Evolutionary conservation across 2,113 vertebrate species (phyloP), one percentile per base, ranked within the genome.

Genomic region (Notechis scutatus): DNA sequence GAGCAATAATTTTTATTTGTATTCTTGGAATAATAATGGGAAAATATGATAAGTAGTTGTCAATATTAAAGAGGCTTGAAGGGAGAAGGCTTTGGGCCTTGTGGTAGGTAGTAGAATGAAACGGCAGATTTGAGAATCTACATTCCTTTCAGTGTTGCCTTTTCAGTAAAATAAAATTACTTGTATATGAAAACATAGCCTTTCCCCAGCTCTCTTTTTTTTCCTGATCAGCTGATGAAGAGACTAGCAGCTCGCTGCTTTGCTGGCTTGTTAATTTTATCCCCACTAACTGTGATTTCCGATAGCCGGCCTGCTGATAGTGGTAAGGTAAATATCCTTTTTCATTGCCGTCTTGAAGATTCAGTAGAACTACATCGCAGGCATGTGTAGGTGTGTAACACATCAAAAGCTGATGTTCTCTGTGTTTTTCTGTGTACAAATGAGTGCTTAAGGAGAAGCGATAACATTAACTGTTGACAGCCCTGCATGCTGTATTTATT

Each of bases 151-250:
- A 97, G 97, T 98, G 98, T 98, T 98, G 98, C 98, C 98, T 98
- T 98, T 98, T 98, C 98, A 97, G 98, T 98, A 98, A 98, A 98
- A 98, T 98, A 98, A 99, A 98, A 98, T 99, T 98, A 99, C 98
- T 99, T 99, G 98, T 99, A 98, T 99, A 98, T 99, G 99, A 99
- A 99, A 99, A 99, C 99, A 99, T 98, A 98, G 99, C 98, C 97
- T 98, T 99, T 99, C 98, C 98, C 98, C 98, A 98, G 98, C 98
- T 99, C 98, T 98, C 98, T 98, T 98, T 98, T 98, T 98, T 98
- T 98, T 98, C 98, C 98, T 99, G 99, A 99, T 99, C 99, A 99
- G 99, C 99, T 99, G 99, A 99, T 99, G 99, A 99, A 99, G 99
- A 99, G 99, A 99, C 98, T 99, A 98, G 99, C 98, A 98, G 98